These are phyloP conservation scores for Gonioctena quinquepunctata DNA, from an alignment of 1,140 invertebrate species.

Conservation along the genomic window DNA sequence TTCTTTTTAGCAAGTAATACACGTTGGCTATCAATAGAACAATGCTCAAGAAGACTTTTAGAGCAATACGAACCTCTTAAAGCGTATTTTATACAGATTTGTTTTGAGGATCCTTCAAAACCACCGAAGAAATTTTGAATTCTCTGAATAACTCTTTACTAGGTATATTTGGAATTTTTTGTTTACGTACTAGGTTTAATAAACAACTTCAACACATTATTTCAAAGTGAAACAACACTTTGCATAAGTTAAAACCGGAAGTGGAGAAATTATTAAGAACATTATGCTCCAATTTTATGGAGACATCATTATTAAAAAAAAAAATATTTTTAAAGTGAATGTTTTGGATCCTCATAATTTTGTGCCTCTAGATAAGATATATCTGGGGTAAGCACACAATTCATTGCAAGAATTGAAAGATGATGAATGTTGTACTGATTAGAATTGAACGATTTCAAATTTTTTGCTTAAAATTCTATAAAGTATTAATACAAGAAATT, in stretches of 20 bases:
- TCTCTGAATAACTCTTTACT: constrained; percentile 45
- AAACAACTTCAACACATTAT: constrained; percentile 46
- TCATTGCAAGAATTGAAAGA: not conserved
- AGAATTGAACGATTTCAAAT: constrained; percentile 13
- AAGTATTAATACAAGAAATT: constrained; percentile 23
- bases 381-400: constrained; percentile 13
- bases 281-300: constrained; percentile 14
- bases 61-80: constrained; percentile 39
- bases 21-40: not conserved
- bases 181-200: constrained; percentile 39
- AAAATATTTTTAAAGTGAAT: constrained; percentile 10
- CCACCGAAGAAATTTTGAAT: constrained; percentile 48
- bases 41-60: not conserved
- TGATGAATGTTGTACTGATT: not conserved
- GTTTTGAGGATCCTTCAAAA: constrained; percentile 49
- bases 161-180: constrained; percentile 48
- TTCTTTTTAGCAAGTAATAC: not conserved
- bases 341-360: constrained; percentile 13
- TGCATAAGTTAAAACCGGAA: constrained; percentile 42
- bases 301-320: constrained; percentile 1
- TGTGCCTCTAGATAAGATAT: constrained; percentile 19
- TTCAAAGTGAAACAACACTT: constrained; percentile 46
- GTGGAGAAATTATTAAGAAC: constrained; percentile 25
- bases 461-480: constrained; percentile 27
- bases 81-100: constrained; percentile 44